Evolutionary conservation across 1,140 invertebrate genomes (phyloP), one percentile per base, ranked within the genome.

Genomic region (Drosophila pseudoobscura): DNA sequence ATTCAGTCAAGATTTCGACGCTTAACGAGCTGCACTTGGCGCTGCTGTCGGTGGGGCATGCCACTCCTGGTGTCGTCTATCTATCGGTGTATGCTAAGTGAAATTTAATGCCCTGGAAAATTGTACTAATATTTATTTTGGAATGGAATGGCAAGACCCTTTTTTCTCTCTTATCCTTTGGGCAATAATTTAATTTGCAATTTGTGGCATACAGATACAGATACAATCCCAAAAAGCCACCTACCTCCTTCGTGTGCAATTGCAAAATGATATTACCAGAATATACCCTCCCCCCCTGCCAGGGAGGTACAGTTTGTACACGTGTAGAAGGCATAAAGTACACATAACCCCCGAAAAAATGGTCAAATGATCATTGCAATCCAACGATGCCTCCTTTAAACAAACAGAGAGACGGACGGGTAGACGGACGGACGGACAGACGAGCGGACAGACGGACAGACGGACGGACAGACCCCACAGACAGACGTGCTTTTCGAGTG

Each of bases 71-170:
- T 62, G 24, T 50, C 17, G n/a, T 29, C 17, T n/a, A 17, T 26
- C 53, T 50, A 24, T 17, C 24, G 29, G 24, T 54, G 52, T 80
- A 76, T 76, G 78, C 66, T 72, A 80, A 80, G 68, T 80, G 73
- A 80, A 80, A 80, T 76, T 80, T 80, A 80, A 80, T 80, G 78
- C 78, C 76, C 62, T 80, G 78, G 78, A 80, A 80, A 80, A 80
- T 80, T 80, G 76, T 64, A 70, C 76, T 75, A 80, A 80, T 80
- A 80, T 80, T 80, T 80, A 79, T 80, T 78, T 78, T 61, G 65
- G 78, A 69, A 78, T 78, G 3, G 35, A 41, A 43, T 39, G 35
- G 35, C 0, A 35, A 35, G 11, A 39, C 11, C 11, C 35, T 1
- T 15, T 15, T 13, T 15, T 7, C 4, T 29, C 29, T 7, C 29